A percentile compares a stretch with the other conserved stretches of the same genome.
Conservation (phyloP, 2,888 invertebrate genomes). For the Dasypogon diadema region DNA sequence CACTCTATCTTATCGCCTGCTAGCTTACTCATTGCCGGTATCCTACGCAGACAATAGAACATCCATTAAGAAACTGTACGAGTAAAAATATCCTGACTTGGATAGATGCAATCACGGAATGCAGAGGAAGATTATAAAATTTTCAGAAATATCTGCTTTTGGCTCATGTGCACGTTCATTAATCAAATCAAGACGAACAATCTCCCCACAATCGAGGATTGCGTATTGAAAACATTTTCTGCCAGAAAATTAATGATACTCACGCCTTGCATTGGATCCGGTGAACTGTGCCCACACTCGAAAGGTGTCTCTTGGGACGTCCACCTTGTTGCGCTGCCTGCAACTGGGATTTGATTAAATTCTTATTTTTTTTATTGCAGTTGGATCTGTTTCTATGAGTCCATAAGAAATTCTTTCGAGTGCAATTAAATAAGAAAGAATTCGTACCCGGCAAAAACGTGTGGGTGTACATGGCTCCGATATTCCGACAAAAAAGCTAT, state of each 20-base stretch:
- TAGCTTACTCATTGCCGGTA: too few species aligned
- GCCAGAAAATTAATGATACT: slow-evolving; percentile 2
- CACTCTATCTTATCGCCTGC: too few species aligned
- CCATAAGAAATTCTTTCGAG: background rate
- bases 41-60: background rate
- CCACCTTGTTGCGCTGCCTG: background rate
- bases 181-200: background rate
- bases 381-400: background rate
- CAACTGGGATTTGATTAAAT: background rate
- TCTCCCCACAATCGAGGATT: background rate
- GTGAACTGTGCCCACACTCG: background rate
- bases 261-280: background rate
- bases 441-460: background rate
- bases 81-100: too few species aligned
- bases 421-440: background rate
- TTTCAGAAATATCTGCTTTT: background rate
- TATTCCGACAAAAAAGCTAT: background rate
- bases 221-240: slow-evolving; percentile 6
- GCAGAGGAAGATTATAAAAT: too few species aligned
- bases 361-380: background rate
- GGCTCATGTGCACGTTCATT: background rate
- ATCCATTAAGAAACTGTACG: background rate
- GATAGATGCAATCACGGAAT: too few species aligned
- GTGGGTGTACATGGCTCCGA: background rate
- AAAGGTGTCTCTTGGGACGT: background rate